A percentile compares a stretch with the other conserved stretches of the same genome.
phyloP scores from a whole-genome alignment of 2,797 vertebrate genomes.

The Phoeniculus purpureus region DNA sequence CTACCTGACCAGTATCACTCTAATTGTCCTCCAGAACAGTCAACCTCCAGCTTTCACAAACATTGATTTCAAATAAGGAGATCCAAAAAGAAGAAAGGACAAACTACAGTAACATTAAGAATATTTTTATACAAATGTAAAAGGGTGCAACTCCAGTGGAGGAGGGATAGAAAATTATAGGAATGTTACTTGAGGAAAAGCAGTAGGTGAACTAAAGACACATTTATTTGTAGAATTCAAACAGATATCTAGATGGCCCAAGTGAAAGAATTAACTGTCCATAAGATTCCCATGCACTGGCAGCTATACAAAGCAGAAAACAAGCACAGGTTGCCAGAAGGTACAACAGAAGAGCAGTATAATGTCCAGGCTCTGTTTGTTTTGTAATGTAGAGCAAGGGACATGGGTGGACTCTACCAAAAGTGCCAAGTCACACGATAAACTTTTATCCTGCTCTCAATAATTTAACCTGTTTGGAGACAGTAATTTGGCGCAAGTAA shows the following conservation, averaged over 20 bases:
- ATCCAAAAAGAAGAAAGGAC: background rate
- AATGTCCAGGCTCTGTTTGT: background rate
- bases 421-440: background rate
- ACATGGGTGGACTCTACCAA: background rate
- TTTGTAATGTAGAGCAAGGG: background rate
- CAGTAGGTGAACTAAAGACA: background rate
- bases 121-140: no score
- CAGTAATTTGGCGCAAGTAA: background rate
- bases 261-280: background rate
- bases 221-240: background rate
- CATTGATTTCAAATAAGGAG: background rate
- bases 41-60: background rate
- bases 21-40: background rate
- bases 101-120: background rate
- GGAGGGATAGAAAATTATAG: background rate
- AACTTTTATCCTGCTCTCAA: background rate
- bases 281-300: background rate
- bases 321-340: background rate
- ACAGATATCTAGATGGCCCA: slow-evolving; percentile 1
- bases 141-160: background rate
- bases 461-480: background rate
- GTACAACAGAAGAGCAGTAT: background rate
- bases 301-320: slow-evolving; percentile 36
- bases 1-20: background rate
- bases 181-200: background rate